Evolutionary conservation across 2,888 invertebrate genomes (phyloP), one percentile per base, ranked within the genome.

Genomic region (Cancer borealis): DNA sequence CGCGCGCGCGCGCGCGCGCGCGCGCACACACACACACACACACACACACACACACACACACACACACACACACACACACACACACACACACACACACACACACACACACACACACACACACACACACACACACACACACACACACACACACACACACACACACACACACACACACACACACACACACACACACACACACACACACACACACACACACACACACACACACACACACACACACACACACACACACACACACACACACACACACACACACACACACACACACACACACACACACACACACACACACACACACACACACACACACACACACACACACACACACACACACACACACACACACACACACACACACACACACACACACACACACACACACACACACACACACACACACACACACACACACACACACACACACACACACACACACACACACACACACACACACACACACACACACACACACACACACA

Each of bases 241-340:
- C 30, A 79, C 30, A 79, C 6, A 84, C 39, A 84, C 39, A 84
- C 39, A 84, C n/a, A 84, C 39, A 84, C n/a, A 84, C n/a, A 84
- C 39, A 84, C 3, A 14, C 39, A 14, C 39, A 14, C 39, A 14
- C 39, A 84, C 39, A 84, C n/a, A 84, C n/a, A 84, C n/a, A 84
- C n/a, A 84, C n/a, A 84, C n/a, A 84, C n/a, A 84, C n/a, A 84
- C n/a, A 84, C n/a, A 84, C n/a, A 84, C 84, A 84, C n/a, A 84
- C n/a, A 4, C n/a, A 14, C n/a, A 84, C n/a, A 84, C 84, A 84
- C 84, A 84, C 84, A 84, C 84, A 84, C 84, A 84, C 84, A 84
- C 84, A 84, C 8, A 84, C 84, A 84, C 84, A 84, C 84, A 84
- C 84, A 84, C 84, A 84, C 84, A 84, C 84, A 84, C 84, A 84